Evolutionary conservation across 2,888 invertebrate species (phyloP), one percentile per base, ranked within the genome.

Genomic region (Blastobasis lacticolella): DNA sequence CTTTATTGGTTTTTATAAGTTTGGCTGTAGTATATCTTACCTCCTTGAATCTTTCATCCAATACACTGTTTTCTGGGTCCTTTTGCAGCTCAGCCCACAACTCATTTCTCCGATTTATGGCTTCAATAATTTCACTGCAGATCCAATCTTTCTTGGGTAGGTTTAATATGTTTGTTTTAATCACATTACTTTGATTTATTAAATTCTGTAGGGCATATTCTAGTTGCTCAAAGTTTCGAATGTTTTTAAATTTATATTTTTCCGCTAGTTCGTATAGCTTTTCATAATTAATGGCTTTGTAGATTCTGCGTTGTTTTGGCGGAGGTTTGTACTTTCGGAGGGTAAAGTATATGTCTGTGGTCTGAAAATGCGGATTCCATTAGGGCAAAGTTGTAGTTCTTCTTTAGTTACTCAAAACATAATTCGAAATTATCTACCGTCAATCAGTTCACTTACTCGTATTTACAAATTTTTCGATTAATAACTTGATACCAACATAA

Each of bases 301-400:
- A 54, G 10, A 46, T 36, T 9, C 52, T 43, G 38, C 37, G n/a
- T 38, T 49, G 10, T 9, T 47, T 48, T n/a, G 47, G 37, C 7
- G 48, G 45, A 9, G 45, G 6, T 40, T 40, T 52, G 10, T 5
- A 38, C 8, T 51, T 56, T 51, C 37, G 43, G 23, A 57, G 6
- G 53, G 59, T 56, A 0, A 61, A 1, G 6, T 58, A 58, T 23
- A 66, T 62, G 61, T 46, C 57, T 61, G 44, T 63, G 62, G 38
- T 65, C 65, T 0, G 63, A 58, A 37, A 64, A 37, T 0, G 58
- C n/a, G 1, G 59, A 58, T 0, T 64, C 56, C 1, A 64, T 47
- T 1, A 59, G 50, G 9, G 56, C 48, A 7, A 62, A n/a, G 10
- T 56, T 57, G 36, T 61, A 63, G 0, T 43, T 36, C n/a, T 60